Evolutionary conservation across 2,888 invertebrate species (phyloP).

Genomic region (Brenthis ino): DNA sequence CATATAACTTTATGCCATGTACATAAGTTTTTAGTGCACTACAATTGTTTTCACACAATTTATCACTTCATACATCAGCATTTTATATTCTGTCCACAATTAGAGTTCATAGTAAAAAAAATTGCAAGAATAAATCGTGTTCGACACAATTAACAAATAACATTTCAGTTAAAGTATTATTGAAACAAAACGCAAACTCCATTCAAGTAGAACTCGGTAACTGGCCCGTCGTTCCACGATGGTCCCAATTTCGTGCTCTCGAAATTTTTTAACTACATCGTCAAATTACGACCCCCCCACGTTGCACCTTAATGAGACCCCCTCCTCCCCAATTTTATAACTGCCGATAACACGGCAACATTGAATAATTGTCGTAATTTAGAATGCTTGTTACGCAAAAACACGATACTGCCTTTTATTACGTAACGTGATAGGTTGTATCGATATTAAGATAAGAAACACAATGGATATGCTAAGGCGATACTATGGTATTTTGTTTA

Average conservation of each 20-base stretch:
- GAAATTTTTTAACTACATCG: constrained; percentile 49
- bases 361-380: constrained; percentile 81
- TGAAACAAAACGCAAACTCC: constrained; percentile 30
- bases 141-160: constrained; percentile 14
- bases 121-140: constrained; percentile 8
- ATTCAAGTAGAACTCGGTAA: constrained; percentile 39
- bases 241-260: constrained; percentile 43
- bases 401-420: constrained; percentile 70
- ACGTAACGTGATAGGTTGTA: constrained; percentile 54
- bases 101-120: neutral
- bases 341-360: constrained; percentile 77
- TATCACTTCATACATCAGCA: no score
- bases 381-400: constrained; percentile 73
- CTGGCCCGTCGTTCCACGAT: constrained; percentile 36
- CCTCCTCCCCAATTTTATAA: constrained; percentile 69
- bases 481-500: neutral
- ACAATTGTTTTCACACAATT: no score
- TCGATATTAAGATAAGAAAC: constrained; percentile 24
- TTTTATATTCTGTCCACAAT: no score
- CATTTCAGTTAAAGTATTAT: constrained; percentile 21
- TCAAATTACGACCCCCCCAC: constrained; percentile 44
- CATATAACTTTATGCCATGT: no score
- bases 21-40: no score
- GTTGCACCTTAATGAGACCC: constrained; percentile 68
- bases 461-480: constrained; percentile 18